Evolutionary conservation across 2,113 vertebrate species (phyloP).

Genomic region (Oncorhynchus keta): DNA sequence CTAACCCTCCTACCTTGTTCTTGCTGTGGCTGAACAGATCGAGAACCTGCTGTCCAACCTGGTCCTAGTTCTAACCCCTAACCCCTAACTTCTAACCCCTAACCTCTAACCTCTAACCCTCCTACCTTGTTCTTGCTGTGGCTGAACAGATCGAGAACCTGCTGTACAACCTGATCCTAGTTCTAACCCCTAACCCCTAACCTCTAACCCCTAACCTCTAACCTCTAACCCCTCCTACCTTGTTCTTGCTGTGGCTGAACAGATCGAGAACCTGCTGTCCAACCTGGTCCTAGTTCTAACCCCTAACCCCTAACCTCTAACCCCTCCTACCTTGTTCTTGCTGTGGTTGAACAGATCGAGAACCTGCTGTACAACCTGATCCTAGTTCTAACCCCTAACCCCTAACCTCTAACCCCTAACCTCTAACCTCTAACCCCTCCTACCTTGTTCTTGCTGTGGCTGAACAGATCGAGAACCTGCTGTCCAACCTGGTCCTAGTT

Average conservation of each 20-base stretch:
- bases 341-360: conserved; percentile 90
- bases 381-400: conserved; percentile 72
- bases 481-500: conserved; percentile 54
- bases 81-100: too few species aligned
- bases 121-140: conserved; percentile 89
- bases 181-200: conserved; percentile 78
- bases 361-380: conserved; percentile 94
- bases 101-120: too few species aligned
- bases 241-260: too few species aligned
- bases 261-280: too few species aligned
- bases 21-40: conserved; percentile 90
- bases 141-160: conserved; percentile 89
- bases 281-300: too few species aligned
- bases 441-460: conserved; percentile 90
- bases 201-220: not conserved
- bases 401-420: not conserved
- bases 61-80: too few species aligned
- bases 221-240: too few species aligned
- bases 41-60: conserved; percentile 81
- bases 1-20: conserved; percentile 85
- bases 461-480: conserved; percentile 90
- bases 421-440: conserved; percentile 11
- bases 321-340: conserved; percentile 83
- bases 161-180: conserved; percentile 93
- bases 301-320: not conserved